Evolutionary conservation across 2,888 invertebrate genomes (phyloP).

Genomic region (Acanthosoma haemorrhoidale): DNA sequence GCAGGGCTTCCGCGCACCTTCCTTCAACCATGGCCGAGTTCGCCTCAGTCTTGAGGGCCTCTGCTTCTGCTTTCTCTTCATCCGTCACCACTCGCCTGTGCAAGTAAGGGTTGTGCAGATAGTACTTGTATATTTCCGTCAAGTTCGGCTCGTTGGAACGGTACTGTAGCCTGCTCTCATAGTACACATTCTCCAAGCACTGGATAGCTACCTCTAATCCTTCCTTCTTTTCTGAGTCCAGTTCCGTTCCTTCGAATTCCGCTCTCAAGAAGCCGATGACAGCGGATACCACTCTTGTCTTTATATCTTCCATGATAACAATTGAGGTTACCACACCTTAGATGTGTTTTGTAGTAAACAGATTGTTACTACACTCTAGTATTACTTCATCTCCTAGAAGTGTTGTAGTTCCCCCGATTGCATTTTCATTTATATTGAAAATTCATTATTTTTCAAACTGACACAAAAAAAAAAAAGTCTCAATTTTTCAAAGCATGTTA

Average conservation of each 20-base stretch:
- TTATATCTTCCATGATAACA: conserved; percentile 30
- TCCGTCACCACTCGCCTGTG: conserved; percentile 16
- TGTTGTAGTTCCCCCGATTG: too few relatives aligned
- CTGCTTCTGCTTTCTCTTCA: conserved; percentile 61
- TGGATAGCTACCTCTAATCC: conserved; percentile 38
- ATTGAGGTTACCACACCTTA: too few relatives aligned
- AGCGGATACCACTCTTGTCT: conserved; percentile 32
- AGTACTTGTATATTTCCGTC: conserved; percentile 31
- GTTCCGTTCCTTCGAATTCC: conserved; percentile 25
- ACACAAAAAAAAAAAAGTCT: too few relatives aligned
- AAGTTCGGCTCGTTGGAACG: conserved; percentile 25
- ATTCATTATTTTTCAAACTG: too few relatives aligned
- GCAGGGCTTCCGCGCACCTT: conserved; percentile 72
- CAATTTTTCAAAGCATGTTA: too few relatives aligned
- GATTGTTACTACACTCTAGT: too few relatives aligned
- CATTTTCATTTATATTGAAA: too few relatives aligned
- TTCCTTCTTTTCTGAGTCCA: conserved; percentile 34
- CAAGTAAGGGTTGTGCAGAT: background rate
- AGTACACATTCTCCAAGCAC: conserved; percentile 36
- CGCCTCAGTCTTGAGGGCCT: conserved; percentile 79
- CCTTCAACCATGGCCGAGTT: conserved; percentile 80
- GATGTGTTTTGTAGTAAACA: too few relatives aligned
- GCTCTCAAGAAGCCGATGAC: conserved; percentile 33
- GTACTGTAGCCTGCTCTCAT: conserved; percentile 21
- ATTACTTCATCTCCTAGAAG: too few relatives aligned